Base-by-base conservation (phyloP, 35 echinoderm and acorn worm genomes). In the Heliocidaris tuberculata region DNA sequence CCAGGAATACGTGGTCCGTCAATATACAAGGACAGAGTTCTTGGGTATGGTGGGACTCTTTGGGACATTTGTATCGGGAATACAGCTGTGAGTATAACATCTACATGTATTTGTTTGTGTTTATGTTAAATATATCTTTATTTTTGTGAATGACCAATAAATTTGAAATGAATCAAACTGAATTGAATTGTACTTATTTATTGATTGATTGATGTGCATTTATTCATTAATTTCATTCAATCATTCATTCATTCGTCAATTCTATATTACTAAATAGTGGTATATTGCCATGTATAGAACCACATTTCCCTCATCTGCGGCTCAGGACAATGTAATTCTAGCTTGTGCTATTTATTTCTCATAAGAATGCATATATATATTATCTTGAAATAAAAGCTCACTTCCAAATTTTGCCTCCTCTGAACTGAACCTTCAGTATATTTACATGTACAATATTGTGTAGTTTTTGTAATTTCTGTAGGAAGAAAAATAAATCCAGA, bases 11-110 rank as follows among this genome's bases (percentile, higher is more conserved):
- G 96, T 94, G 27, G 96, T 99, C 9, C 94, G 98, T 8, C 94
- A 92, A 30, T 99, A 96, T 85, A 95, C 96, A 0, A 71, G 98
- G 49, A 94, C 95, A 47, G 98, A 99, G 32, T 99, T 99, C 86
- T 94, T 99, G 9, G 98, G 96, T 7, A 97, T 99, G 95, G 59
- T 99, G 19, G 98, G 98, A 10, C 89, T 99, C 50, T 99, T 97
- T 95, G 98, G 95, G 49, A 99, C 96, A 30, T 97, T 99, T 92
- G 97, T 99, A 24, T 96, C 95, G 78, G 98, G 98, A 29, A 96
- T 96, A 30, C 98, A 99, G 90, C 93, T 99, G 98, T 99, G 94
- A 99, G 96, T 97, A 92, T 3, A 30, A 17, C 27, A 50, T 56
- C 31, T 35, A 60, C 21, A 78, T 27, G n/a, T 24, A 78, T 78